These are phyloP conservation scores for Seira musarum DNA, from an alignment of 2,888 invertebrate genomes.

Conservation along the genomic window DNA sequence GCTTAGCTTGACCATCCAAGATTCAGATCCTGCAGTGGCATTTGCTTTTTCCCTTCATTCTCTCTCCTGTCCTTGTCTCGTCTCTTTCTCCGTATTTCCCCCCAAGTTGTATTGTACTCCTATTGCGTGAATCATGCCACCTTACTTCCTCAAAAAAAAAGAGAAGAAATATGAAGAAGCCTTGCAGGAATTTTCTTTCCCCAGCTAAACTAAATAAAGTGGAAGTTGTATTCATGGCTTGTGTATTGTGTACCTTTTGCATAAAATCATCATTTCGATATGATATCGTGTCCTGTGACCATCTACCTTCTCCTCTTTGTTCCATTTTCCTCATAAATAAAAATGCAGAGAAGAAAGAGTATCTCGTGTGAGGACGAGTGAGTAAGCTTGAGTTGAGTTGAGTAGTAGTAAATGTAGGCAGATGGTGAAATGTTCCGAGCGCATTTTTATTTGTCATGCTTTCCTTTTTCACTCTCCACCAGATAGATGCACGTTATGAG, in stretches of 20 bases:
- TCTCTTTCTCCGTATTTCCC: no score
- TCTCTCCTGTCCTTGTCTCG: not conserved
- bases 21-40: no score
- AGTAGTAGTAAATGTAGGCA: not conserved
- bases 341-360: not conserved
- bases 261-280: slow-evolving; percentile 4
- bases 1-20: no score
- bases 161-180: not conserved
- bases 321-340: slow-evolving; percentile 11
- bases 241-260: not conserved
- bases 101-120: no score
- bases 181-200: not conserved
- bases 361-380: not conserved
- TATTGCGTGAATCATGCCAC: no score
- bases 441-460: slow-evolving; percentile 12
- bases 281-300: slow-evolving; percentile 10
- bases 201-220: no score
- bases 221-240: not conserved
- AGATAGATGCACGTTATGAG: not conserved
- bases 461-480: not conserved
- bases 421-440: slow-evolving; percentile 12
- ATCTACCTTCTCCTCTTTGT: not conserved
- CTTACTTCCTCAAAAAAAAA: no score
- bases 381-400: not conserved
- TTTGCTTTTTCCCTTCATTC: not conserved